Conservation (phyloP, 2,888 invertebrate species). For the Drosophila longiperda region DNA sequence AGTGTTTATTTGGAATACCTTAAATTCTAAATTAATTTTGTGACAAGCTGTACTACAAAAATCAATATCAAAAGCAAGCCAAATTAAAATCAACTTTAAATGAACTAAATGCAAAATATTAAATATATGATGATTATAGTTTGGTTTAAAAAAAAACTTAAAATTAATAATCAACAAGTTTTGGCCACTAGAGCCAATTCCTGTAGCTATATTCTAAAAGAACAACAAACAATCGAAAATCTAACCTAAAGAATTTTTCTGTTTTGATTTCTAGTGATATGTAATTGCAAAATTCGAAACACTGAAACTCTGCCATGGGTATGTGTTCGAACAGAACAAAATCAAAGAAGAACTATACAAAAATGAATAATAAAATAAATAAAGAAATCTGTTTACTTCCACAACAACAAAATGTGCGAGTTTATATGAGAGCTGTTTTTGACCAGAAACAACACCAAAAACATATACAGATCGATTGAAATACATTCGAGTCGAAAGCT, state of each 20-base stretch:
- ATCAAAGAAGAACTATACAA: slow-evolving; percentile 38
- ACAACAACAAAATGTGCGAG: slow-evolving; percentile 53
- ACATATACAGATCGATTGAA: slow-evolving; percentile 26
- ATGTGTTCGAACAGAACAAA: slow-evolving; percentile 52
- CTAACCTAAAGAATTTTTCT: slow-evolving; percentile 44
- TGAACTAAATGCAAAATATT: slow-evolving; percentile 46
- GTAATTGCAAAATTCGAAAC: slow-evolving; percentile 58
- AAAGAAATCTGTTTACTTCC: slow-evolving; percentile 80
- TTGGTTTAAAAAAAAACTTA: slow-evolving; percentile 45
- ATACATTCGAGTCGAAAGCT: slow-evolving; percentile 39
- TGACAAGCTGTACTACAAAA: slow-evolving; percentile 22
- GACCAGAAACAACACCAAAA: slow-evolving; percentile 23
- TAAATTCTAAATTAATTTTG: slow-evolving; percentile 53
- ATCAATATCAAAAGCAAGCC: slow-evolving; percentile 18
- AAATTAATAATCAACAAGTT: slow-evolving; percentile 40
- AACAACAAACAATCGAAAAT: slow-evolving; percentile 41
- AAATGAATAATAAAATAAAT: slow-evolving; percentile 73
- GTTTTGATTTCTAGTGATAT: slow-evolving; percentile 75
- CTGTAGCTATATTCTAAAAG: slow-evolving; percentile 76
- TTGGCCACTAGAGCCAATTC: slow-evolving; percentile 62
- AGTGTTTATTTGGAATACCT: slow-evolving; percentile 58
- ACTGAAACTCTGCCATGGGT: slow-evolving; percentile 70
- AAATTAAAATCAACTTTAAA: slow-evolving; percentile 35
- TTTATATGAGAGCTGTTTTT: slow-evolving; percentile 15
- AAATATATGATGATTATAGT: slow-evolving; percentile 25